Conservation (phyloP, 2,888 invertebrate genomes). For the Trypoxylon attenuatum region DNA sequence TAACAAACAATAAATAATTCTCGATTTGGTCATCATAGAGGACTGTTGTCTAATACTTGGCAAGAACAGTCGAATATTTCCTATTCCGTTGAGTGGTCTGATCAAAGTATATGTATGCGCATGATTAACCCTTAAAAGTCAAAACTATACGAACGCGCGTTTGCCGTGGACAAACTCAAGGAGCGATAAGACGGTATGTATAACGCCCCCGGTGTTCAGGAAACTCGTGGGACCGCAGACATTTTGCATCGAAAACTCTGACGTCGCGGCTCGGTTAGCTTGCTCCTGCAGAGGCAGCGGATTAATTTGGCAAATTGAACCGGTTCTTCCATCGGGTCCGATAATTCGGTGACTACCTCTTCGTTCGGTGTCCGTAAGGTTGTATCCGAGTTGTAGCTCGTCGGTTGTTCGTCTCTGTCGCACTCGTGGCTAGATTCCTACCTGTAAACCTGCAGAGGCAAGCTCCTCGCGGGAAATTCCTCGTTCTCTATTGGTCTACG, state of each 20-base stretch:
- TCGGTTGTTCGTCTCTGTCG: conserved; percentile 11
- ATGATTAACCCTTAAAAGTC: not conserved
- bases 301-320: conserved; percentile 73
- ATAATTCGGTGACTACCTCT: conserved; percentile 65
- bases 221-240: conserved; percentile 27
- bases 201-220: conserved; percentile 4
- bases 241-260: conserved; percentile 62
- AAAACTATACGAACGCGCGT: not conserved
- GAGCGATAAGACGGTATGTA: not conserved
- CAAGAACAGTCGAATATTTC: no score
- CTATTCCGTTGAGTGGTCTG: no score
- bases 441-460: conserved; percentile 28
- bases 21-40: no score
- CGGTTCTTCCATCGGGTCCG: conserved; percentile 72
- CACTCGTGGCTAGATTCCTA: conserved; percentile 14
- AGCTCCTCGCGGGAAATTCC: conserved; percentile 46
- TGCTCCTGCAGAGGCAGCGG: conserved; percentile 32
- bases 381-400: conserved; percentile 25
- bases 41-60: no score
- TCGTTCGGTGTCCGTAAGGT: conserved; percentile 12
- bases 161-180: not conserved
- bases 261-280: conserved; percentile 10
- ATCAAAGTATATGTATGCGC: not conserved
- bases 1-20: no score
- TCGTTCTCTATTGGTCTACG: conserved; percentile 44